These are phyloP conservation scores for Cheirogaleus major DNA, from an alignment of 2,797 vertebrate species.

Conservation along the genomic window DNA sequence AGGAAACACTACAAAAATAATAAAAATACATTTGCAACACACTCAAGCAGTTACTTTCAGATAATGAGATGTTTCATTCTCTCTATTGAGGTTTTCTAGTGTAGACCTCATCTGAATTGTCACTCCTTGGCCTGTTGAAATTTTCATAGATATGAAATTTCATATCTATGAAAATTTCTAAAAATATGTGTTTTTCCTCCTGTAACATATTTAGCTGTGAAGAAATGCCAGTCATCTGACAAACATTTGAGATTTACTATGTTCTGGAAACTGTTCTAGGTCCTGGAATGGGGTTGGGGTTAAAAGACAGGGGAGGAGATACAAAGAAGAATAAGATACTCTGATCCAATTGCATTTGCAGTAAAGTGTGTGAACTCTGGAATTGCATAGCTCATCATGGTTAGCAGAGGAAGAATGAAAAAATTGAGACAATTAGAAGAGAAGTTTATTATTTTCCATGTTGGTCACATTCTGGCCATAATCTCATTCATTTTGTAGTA, in stretches of 20 bases:
- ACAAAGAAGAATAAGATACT: background rate
- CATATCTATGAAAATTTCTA: background rate
- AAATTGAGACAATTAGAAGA: background rate
- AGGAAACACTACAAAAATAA: background rate
- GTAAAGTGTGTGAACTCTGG: background rate
- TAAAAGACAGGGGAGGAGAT: background rate
- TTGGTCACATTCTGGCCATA: background rate
- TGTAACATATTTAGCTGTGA: background rate
- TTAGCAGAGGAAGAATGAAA: constrained; percentile 15
- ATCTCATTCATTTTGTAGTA: background rate
- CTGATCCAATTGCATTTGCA: background rate
- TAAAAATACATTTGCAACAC: background rate
- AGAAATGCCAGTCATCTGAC: background rate
- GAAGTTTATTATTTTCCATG: background rate
- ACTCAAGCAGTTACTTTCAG: background rate
- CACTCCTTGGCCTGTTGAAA: background rate
- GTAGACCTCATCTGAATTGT: background rate
- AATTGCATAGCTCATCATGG: background rate
- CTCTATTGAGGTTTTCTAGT: background rate
- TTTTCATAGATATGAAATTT: background rate
- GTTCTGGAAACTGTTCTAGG: background rate
- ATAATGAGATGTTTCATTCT: constrained; percentile 7
- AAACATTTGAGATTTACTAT: background rate
- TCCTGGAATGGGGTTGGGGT: background rate
- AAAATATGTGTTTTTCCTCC: background rate